Conservation (phyloP, 2,797 vertebrate genomes). For the Bovichtus diacanthus region DNA sequence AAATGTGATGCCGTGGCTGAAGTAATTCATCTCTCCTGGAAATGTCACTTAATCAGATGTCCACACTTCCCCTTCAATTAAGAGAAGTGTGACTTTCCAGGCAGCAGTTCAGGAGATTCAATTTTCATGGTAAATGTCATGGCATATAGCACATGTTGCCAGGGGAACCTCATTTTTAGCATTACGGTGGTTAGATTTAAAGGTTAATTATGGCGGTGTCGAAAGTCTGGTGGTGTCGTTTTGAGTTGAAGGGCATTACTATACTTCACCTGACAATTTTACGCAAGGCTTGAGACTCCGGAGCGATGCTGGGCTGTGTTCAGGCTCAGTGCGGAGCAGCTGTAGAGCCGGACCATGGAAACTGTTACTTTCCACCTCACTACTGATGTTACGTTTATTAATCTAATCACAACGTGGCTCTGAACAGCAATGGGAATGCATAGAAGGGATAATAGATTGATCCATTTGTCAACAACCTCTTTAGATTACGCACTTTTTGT, state of each 20-base stretch:
- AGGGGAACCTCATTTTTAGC: constrained; percentile 76
- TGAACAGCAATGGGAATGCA: constrained; percentile 9
- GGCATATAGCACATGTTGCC: constrained; percentile 80
- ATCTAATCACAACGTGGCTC: neutral
- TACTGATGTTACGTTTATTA: constrained; percentile 9
- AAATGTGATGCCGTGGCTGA: constrained; percentile 29
- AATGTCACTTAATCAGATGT: constrained; percentile 83
- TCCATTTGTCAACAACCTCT: constrained; percentile 4
- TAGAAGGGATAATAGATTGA: neutral
- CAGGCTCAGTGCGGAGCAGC: constrained; percentile 9
- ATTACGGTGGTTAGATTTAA: constrained; percentile 72
- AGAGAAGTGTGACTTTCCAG: constrained; percentile 79
- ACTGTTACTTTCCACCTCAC: neutral
- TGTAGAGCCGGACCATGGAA: neutral
- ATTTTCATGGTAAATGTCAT: constrained; percentile 87
- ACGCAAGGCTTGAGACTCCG: constrained; percentile 23
- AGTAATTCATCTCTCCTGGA: constrained; percentile 75
- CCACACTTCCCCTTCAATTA: constrained; percentile 80
- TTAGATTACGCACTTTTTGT: no score
- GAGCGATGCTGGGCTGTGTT: neutral
- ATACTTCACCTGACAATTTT: constrained; percentile 44
- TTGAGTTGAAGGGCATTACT: constrained; percentile 67
- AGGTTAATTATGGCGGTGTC: constrained; percentile 83
- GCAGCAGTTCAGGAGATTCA: constrained; percentile 82
- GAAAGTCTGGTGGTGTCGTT: constrained; percentile 45